Base-by-base conservation (phyloP, 2,797 vertebrate genomes). In the Smutsia gigantea region DNA sequence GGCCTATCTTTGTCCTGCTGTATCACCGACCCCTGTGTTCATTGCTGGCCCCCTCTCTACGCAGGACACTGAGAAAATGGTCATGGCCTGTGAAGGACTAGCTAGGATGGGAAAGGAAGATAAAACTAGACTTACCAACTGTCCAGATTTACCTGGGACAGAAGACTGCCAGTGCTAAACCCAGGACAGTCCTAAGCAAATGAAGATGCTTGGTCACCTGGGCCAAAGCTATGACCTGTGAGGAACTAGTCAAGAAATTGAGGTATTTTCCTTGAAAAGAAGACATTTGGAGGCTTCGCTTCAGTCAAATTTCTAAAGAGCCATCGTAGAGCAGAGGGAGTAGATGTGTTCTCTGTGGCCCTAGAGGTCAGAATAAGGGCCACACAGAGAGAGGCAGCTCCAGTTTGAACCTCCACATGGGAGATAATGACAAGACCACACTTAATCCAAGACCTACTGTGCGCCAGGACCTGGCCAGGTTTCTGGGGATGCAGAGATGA, bases 271-370 rank as follows among this genome's bases (percentile, higher is more conserved):
- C 64, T 79, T 71, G 31, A 37, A 68, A 83, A 75, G 63, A 75
- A 46, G 25, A 49, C 42, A 71, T 85, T 21, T 66, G 19, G 27
- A 49, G 42, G 19, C 55, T 79, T 69, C 69, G 39, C 64, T 69
- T 93, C 51, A n/a, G 13, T 42, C 46, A 71, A 68, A 46, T 96
- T 21, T 93, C 91, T 87, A 51, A 75, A 95, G 49, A 61, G 29
- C 57, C 57, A 17, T 87, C 29, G 9, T 31, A 23, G 59, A 86
- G 10, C 53, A 77, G 8, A 90, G 9, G 39, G 61, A 39, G 23
- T 34, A 29, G 18, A 57, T 68, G 29, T 74, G 1, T 72, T 69
- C 39, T 31, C 0, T 51, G 34, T 71, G 64, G 5, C 74, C 53
- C 17, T 63, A 21, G 42, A 66, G 51, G 68, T 92, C 71, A 57